A percentile compares a stretch with the other conserved stretches of the same genome.
phyloP scores from a whole-genome alignment of 1,140 invertebrate species.

The Macrocentrus cingulum region DNA sequence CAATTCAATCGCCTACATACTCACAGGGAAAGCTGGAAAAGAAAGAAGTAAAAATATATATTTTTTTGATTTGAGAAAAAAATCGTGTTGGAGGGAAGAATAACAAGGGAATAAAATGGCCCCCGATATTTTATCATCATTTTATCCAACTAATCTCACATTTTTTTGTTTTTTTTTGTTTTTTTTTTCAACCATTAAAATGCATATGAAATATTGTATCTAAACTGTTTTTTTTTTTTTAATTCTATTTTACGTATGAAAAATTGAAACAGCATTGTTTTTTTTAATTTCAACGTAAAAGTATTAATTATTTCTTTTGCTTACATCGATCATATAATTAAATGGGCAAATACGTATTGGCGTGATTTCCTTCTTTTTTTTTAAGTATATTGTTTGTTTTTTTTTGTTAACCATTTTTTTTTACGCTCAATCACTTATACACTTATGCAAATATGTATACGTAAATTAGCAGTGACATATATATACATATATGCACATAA shows the following conservation, averaged over 20 bases:
- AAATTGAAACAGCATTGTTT: constrained; percentile 52
- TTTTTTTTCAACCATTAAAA: too few species aligned
- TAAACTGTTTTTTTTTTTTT: constrained; percentile 21
- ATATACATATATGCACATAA: constrained; percentile 29
- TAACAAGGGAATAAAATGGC: too few species aligned
- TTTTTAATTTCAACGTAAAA: constrained; percentile 50
- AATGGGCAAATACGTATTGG: constrained; percentile 49
- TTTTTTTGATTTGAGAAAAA: too few species aligned
- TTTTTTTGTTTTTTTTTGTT: too few species aligned
- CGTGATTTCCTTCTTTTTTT: constrained; percentile 29
- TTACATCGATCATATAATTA: constrained; percentile 53
- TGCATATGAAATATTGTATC: not conserved
- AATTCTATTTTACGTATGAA: constrained; percentile 47
- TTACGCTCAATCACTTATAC: not conserved
- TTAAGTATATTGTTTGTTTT: constrained; percentile 23
- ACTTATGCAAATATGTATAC: constrained; percentile 9
- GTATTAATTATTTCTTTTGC: constrained; percentile 42
- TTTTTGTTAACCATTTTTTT: constrained; percentile 11
- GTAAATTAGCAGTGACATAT: not conserved
- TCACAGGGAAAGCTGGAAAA: constrained; percentile 17
- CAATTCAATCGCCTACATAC: not conserved
- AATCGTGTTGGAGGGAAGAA: too few species aligned
- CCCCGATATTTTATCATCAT: too few species aligned
- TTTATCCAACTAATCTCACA: too few species aligned
- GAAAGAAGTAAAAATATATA: constrained; percentile 18